Base-by-base conservation (phyloP, 2,113 vertebrate species). In the Daphoenositta chrysoptera region DNA sequence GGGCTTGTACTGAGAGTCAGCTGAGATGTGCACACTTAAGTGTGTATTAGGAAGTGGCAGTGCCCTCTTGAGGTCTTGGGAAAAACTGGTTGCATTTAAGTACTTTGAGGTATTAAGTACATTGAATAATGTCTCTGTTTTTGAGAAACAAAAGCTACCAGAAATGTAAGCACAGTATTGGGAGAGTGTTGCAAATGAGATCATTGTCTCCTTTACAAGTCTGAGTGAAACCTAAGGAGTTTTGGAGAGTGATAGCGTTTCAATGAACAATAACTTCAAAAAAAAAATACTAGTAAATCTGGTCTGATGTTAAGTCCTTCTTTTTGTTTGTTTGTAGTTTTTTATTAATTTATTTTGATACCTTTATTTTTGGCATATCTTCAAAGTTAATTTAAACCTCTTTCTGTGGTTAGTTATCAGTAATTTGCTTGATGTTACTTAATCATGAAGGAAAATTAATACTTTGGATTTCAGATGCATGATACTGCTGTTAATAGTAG, bases 31-130 rank as follows among this genome's bases (percentile, higher is more conserved):
- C 18, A 1, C 8, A 8, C n/a, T n/a, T 16, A 4, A 54, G 27
- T 20, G 6, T 28, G 7, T 48, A 28, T 79, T 57, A 42, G 68
- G 47, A 95, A 44, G 42, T 53, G 68, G 87, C 47, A 84, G 90
- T 90, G 94, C 97, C 97, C 97, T 96, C 96, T 95, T 87, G 97
- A 97, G 97, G 96, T n/a, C 13, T 44, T 45, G 57, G 22, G 61
- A 61, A 83, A 85, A 68, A 71, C 50, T 47, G 54, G 16, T 13
- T 78, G 6, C 26, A 33, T 53, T 23, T 11, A 76, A 76, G 14
- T 64, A 24, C 21, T 82, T 30, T 1, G 4, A 63, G 19, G 16
- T 53, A 7, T 60, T 64, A 35, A 56, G 48, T 42, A 8, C 13
- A 15, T n/a, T 70, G 44, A 70, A 57, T 51, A 39, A 20, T 66